phyloP scores from a whole-genome alignment of 2,113 vertebrate genomes.

The Recurvirostra avosetta region DNA sequence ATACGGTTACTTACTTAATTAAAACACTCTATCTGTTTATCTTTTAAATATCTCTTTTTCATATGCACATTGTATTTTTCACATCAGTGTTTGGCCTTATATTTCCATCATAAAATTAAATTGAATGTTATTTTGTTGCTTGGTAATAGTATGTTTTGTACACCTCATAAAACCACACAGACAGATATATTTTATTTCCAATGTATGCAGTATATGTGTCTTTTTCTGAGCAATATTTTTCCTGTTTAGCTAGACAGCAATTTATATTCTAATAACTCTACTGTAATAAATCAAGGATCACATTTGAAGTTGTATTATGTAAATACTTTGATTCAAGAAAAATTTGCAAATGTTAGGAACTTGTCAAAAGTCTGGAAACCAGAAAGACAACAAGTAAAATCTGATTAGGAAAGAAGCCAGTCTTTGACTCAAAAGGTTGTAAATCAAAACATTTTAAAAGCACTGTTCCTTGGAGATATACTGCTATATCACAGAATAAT shows the following conservation, averaged over 20 bases:
- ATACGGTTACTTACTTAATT: not conserved
- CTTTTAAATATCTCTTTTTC: not conserved
- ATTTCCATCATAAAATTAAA: not conserved
- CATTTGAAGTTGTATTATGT: not conserved
- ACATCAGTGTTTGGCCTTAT: not conserved
- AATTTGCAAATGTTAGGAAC: not conserved
- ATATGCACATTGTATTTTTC: not conserved
- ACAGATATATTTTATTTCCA: not conserved
- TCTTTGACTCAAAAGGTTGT: not conserved
- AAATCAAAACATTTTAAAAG: not conserved
- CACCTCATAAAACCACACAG: not conserved
- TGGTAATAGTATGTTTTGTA: not conserved
- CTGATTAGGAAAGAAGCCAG: not conserved
- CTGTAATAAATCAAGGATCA: not conserved
- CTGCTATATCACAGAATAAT: not conserved
- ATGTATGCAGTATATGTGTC: not conserved
- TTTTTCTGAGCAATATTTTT: not conserved
- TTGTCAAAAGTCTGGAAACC: not conserved
- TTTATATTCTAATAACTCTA: not conserved
- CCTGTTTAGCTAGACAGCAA: not conserved
- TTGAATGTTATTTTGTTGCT: not conserved
- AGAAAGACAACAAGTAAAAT: not conserved
- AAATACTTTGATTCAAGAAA: not conserved
- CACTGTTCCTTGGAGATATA: not conserved
- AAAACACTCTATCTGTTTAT: not conserved